These are phyloP conservation scores for Paratrypauchen microcephalus DNA, from an alignment of 2,797 vertebrate species.

Conservation along the genomic window DNA sequence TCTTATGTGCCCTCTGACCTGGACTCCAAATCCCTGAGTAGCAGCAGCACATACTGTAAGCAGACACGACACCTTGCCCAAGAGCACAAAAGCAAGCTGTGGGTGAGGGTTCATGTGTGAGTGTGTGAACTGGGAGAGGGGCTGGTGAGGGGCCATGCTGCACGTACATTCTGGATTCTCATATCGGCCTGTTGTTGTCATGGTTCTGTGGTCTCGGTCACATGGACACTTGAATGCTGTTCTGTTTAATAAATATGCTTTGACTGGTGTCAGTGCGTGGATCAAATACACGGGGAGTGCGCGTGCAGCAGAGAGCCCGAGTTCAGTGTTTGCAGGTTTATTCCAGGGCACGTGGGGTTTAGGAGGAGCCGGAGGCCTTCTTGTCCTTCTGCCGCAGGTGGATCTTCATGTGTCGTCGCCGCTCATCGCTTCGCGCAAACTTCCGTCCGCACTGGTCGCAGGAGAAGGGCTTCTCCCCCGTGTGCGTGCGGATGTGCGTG, in stretches of 20 bases:
- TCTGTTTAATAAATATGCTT: background rate
- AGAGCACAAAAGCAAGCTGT: constrained; percentile 12
- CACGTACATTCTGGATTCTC: background rate
- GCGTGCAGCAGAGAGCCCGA: background rate
- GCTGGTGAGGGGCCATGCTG: background rate
- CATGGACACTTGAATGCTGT: no score
- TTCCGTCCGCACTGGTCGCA: constrained; percentile 88
- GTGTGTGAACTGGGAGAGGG: background rate
- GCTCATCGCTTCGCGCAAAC: constrained; percentile 88
- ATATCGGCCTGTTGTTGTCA: background rate
- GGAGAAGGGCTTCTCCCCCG: constrained; percentile 89
- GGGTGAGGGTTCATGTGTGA: background rate
- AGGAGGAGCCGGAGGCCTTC: constrained; percentile 58
- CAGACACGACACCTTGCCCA: constrained; percentile 15
- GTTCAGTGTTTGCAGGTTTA: background rate
- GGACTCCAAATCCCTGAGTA: constrained; percentile 49
- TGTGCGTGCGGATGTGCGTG: constrained; percentile 91
- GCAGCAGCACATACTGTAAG: constrained; percentile 17
- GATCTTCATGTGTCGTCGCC: constrained; percentile 88
- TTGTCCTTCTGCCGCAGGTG: constrained; percentile 87
- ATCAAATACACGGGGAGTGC: background rate
- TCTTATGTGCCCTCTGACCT: constrained; percentile 9
- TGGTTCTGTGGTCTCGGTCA: background rate
- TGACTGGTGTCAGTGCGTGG: background rate
- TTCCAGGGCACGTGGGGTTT: background rate